Evolutionary conservation across 2,888 invertebrate species (phyloP).

Genomic region (Stomorhina lunata): DNA sequence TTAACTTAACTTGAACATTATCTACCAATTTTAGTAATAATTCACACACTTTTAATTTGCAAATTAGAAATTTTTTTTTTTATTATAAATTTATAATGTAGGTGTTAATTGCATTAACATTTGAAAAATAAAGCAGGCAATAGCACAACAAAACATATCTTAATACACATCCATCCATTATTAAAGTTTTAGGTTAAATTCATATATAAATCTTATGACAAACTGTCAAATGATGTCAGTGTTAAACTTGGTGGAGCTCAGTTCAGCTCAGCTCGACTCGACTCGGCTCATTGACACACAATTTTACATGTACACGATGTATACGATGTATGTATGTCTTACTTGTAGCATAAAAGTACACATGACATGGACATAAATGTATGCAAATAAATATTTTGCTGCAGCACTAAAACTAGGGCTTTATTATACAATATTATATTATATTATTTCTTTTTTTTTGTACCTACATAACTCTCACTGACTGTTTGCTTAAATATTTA

Average conservation of each 20-base stretch:
- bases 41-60: background rate
- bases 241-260: no score
- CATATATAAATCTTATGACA: conserved; percentile 35
- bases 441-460: background rate
- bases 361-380: conserved; percentile 34
- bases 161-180: background rate
- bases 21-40: background rate
- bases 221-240: conserved; percentile 60
- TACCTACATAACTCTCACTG: conserved; percentile 18
- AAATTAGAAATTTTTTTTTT: conserved; percentile 42
- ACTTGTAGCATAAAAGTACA: background rate
- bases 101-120: conserved; percentile 56
- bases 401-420: conserved; percentile 19
- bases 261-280: no score
- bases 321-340: no score
- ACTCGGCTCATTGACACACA: conserved; percentile 29
- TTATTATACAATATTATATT: background rate
- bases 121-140: background rate
- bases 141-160: background rate
- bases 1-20: no score
- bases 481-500: conserved; percentile 5
- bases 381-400: conserved; percentile 10
- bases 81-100: conserved; percentile 25
- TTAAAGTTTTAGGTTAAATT: conserved; percentile 7
- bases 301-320: no score